Evolutionary conservation across 2,797 vertebrate genomes (phyloP), one percentile per base, ranked within the genome.

Genomic region (Girardinus metallicus): DNA sequence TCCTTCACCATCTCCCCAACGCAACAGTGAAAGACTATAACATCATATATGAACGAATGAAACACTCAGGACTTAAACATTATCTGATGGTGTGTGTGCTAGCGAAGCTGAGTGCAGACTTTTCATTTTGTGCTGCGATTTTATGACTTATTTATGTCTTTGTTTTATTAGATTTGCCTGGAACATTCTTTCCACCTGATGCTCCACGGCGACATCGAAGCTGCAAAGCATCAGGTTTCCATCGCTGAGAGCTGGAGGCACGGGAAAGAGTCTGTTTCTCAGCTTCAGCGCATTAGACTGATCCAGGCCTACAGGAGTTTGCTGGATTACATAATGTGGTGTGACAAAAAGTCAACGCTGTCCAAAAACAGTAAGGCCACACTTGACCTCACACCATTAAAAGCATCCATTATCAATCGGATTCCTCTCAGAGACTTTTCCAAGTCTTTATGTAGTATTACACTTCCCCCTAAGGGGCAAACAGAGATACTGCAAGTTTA

Each of bases 101-200:
- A 21, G 10, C 7, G 29, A 46, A 73, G 3, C n/a, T 41, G 8
- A 41, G 21, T 57, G 47, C 47, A 41, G 36, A 16, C 3, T 31
- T 73, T 68, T 73, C 0, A 36, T 75, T 12, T 44, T 13, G 0
- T 15, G 39, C 26, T 47, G 46, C 53, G 2, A 36, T 1, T 76
- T 70, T 75, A 13, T 16, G 0, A 18, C 16, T 60, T 41, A 13
- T 36, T 64, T 60, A 3, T 47, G 0, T 73, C 66, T 75, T 26
- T 23, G 0, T 76, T 4, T 74, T 7, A 83, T 13, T 83, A 99
- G 97, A 91, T 99, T 73, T 96, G 94, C 84, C 89, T 99, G 90
- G 97, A 99, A 74, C 97, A 99, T 3, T 83, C 91, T 0, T 96
- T 98, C 78, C 96, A 97, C 79, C 95, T 98, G 29, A 73, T 99